Evolutionary conservation across 2,888 invertebrate genomes (phyloP).

Genomic region (Gibbula magus): DNA sequence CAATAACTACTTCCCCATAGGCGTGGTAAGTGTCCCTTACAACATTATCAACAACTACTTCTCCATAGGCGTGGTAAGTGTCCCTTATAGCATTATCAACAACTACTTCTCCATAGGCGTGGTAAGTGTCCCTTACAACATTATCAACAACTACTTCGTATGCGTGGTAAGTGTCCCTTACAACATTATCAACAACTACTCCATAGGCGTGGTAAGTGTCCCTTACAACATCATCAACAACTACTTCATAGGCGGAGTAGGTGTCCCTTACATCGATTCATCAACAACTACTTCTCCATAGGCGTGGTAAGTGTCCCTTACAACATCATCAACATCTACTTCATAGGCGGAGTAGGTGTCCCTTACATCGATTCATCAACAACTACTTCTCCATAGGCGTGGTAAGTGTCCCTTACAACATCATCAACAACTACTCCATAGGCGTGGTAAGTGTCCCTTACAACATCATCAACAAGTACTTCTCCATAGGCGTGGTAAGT

Average conservation of each 20-base stretch:
- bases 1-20: slow-evolving; percentile 98
- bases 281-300: slow-evolving; percentile 98
- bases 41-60: slow-evolving; percentile 99
- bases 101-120: slow-evolving; percentile 85
- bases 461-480: slow-evolving; percentile 98
- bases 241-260: background rate
- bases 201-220: no score
- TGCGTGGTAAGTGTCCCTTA: no score
- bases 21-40: slow-evolving; percentile 86
- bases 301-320: slow-evolving; percentile 86
- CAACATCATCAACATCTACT: slow-evolving; percentile 98
- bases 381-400: slow-evolving; percentile 98
- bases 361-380: slow-evolving; percentile 97
- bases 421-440: slow-evolving; percentile 97
- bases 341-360: slow-evolving; percentile 85
- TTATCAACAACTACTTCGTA: background rate
- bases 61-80: slow-evolving; percentile 92
- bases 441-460: slow-evolving; percentile 92
- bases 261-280: slow-evolving; percentile 92
- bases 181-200: no score
- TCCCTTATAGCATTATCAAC: background rate
- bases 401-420: slow-evolving; percentile 87
- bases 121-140: slow-evolving; percentile 76
- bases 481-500: slow-evolving; percentile 94
- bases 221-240: no score